Evolutionary conservation across 2,888 invertebrate species (phyloP).

Genomic region (Thecocarcelia acutangulata): DNA sequence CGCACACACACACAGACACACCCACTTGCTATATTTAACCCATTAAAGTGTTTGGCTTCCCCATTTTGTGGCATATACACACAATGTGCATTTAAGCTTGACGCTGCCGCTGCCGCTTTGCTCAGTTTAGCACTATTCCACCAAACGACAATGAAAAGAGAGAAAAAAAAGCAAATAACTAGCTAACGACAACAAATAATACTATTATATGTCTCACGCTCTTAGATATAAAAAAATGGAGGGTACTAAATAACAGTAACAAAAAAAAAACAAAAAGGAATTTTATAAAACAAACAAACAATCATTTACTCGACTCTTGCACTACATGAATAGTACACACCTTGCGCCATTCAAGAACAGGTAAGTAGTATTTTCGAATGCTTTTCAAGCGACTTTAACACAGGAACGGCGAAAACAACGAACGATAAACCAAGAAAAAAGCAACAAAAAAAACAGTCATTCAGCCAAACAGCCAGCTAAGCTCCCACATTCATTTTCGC

Average conservation of each 20-base stretch:
- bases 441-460: constrained; percentile 10
- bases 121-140: constrained; percentile 5
- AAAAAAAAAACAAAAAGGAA: constrained; percentile 48
- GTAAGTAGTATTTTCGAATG: constrained; percentile 35
- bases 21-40: neutral
- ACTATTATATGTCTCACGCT: constrained; percentile 36
- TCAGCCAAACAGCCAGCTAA: neutral
- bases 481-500: constrained; percentile 14
- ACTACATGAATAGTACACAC: constrained; percentile 33
- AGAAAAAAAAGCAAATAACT: constrained; percentile 15
- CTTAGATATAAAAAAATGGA: constrained; percentile 24
- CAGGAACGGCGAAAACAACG: neutral
- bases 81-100: constrained; percentile 30
- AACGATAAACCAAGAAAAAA: constrained; percentile 20
- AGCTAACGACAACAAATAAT: constrained; percentile 57
- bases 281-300: constrained; percentile 51
- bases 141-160: constrained; percentile 27
- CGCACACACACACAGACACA: too few species aligned
- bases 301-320: constrained; percentile 31
- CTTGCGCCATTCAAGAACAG: constrained; percentile 48
- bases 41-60: constrained; percentile 29
- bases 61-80: constrained; percentile 40
- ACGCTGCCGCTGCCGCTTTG: neutral
- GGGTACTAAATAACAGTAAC: constrained; percentile 53
- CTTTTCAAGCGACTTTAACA: constrained; percentile 2